A percentile compares a stretch with the other conserved stretches of the same genome.
Conservation (phyloP, 2,888 invertebrate species). For the Ochropacha duplaris region DNA sequence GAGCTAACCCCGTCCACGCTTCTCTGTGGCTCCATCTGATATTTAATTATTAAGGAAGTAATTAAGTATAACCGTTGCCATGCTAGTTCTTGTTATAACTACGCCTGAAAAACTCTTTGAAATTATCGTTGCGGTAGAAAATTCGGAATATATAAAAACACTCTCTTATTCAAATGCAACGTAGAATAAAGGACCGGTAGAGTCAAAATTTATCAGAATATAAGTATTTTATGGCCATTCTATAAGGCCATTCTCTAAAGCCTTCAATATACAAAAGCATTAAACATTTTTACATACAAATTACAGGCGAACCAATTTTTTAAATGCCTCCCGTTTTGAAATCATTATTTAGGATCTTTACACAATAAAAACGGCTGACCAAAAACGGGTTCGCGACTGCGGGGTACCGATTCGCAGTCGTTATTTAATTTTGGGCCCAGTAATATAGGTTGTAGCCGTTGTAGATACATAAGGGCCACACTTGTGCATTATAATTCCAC, state of each 20-base stretch:
- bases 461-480: background rate
- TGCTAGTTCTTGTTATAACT: too few species aligned
- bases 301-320: background rate
- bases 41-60: too few species aligned
- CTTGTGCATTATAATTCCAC: background rate
- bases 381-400: background rate
- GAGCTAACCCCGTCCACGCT: too few species aligned
- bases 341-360: constrained; percentile 6
- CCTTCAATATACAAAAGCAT: background rate
- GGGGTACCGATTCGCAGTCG: background rate
- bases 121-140: too few species aligned
- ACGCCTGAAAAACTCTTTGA: too few species aligned
- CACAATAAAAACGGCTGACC: constrained; percentile 4
- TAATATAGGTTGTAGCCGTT: background rate
- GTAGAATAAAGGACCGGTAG: too few species aligned
- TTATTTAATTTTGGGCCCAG: background rate
- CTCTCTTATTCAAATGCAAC: too few species aligned
- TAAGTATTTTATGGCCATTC: too few species aligned
- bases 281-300: constrained; percentile 4
- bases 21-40: too few species aligned
- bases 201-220: too few species aligned
- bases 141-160: too few species aligned
- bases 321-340: background rate
- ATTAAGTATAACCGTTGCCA: too few species aligned
- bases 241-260: background rate